A percentile compares a stretch with the other conserved stretches of the same genome.
Evolutionary conservation across 2,888 invertebrate species (phyloP).

Genomic region (Stratiomys singularior): DNA sequence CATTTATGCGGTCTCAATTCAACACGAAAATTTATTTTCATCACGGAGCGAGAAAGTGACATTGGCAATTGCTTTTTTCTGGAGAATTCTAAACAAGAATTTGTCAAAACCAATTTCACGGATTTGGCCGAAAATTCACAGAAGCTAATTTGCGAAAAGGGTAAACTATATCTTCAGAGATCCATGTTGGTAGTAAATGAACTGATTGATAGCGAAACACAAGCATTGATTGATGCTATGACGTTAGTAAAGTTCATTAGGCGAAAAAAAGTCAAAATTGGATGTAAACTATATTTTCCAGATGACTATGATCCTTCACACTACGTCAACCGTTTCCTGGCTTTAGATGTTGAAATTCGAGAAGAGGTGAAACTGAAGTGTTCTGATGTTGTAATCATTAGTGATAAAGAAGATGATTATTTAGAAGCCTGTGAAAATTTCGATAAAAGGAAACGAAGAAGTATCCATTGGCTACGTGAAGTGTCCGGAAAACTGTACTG

Average conservation of each 20-base stretch:
- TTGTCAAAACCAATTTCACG: background rate
- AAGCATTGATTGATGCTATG: background rate
- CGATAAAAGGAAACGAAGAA: background rate
- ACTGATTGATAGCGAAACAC: background rate
- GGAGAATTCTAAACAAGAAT: background rate
- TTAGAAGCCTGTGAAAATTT: background rate
- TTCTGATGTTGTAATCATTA: background rate
- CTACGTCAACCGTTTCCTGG: constrained; percentile 18
- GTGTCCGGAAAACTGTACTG: background rate
- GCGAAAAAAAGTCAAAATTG: background rate
- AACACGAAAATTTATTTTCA: background rate
- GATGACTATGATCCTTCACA: constrained; percentile 4
- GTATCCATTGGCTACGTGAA: constrained; percentile 1
- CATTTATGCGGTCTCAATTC: background rate
- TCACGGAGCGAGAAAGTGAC: background rate
- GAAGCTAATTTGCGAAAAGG: background rate
- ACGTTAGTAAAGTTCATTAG: background rate
- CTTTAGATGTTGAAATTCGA: background rate
- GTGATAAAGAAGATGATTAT: constrained; percentile 18
- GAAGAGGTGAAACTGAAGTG: background rate
- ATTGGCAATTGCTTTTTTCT: background rate
- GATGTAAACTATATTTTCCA: background rate
- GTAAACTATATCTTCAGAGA: background rate
- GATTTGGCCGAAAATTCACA: constrained; percentile 16
- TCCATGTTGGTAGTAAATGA: background rate